Base-by-base conservation (phyloP, 1,140 invertebrate genomes). In the Polypedilum pembai region DNA sequence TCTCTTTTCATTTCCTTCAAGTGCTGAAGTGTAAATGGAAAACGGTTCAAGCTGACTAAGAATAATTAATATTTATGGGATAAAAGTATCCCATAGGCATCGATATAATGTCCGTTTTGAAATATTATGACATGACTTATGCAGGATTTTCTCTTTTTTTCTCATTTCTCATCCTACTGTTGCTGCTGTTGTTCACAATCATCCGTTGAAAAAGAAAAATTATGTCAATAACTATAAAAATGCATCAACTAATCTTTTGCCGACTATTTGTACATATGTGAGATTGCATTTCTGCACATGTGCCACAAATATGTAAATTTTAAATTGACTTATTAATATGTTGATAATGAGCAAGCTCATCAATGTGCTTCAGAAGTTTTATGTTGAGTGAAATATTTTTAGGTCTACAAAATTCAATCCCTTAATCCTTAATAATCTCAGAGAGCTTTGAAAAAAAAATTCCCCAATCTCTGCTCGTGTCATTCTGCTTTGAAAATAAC, bases 361-460 rank as follows among this genome's bases (percentile, higher is more conserved):
- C 24, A 33, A 1, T 5, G 2, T 33, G 24, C 24, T 33, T n/a
- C 24, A 33, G 24, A 33, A 33, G 5, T 33, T 33, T 33, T 33
- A 3, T 33, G 24, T 33, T 33, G 24, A 33, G 2, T 33, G 24
- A 33, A 3, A 33, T 33, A 33, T 33, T 33, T 33, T 33, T 33
- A 1, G 45, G 41, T n/a, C n/a, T 56, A n/a, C 45, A n/a, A 56
- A 56, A n/a, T n/a, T 56, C 12, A 33, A 56, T 56, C 45, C 45
- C n/a, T 56, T 15, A 56, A 56, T 56, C 45, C n/a, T 56, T 56
- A 56, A n/a, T 56, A 56, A 56, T 56, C 45, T 56, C 45, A 56
- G 12, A 56, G 12, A n/a, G 45, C 45, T 56, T n/a, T 56, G 12
- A 12, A 56, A 56, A 56, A 56, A 15, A 15, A 3, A 3, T 5